These are phyloP conservation scores for Acrossocheilus fasciatus DNA, from an alignment of 2,797 vertebrate species.

Conservation along the genomic window DNA sequence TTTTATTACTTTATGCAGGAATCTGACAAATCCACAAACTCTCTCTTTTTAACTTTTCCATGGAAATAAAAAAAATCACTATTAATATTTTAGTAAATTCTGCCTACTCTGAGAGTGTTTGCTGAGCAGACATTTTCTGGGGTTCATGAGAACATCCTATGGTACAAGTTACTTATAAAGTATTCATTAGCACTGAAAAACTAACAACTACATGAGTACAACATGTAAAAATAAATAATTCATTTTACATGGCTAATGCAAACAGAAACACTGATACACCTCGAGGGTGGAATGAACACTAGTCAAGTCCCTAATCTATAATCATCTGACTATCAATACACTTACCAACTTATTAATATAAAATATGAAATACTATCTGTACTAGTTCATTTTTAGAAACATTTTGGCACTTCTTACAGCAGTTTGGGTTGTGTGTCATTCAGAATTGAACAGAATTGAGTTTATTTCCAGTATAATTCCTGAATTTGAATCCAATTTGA, in stretches of 20 bases:
- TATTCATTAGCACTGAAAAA: not conserved
- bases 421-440: not conserved
- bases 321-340: not conserved
- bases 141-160: constrained; percentile 2
- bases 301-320: not conserved
- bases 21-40: not conserved
- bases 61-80: constrained; percentile 13
- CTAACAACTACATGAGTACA: constrained; percentile 3
- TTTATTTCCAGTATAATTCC: not conserved
- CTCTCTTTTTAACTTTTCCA: not conserved
- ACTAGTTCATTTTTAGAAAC: too few species aligned
- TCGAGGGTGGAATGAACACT: not conserved
- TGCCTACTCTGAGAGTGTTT: not conserved
- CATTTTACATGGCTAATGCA: not conserved
- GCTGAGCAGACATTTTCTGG: constrained; percentile 14
- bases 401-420: not conserved
- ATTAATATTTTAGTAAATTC: constrained; percentile 14
- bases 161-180: constrained; percentile 12
- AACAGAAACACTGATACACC: not conserved
- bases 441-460: not conserved
- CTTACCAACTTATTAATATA: not conserved
- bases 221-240: constrained; percentile 27
- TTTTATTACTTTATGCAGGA: not conserved
- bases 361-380: not conserved
- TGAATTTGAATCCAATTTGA: not conserved